Percentiles rank a stretch among this genome's conserved stretches.
Evolutionary conservation across 2,797 vertebrate species (phyloP).

Genomic region (Chiloscyllium punctatum): DNA sequence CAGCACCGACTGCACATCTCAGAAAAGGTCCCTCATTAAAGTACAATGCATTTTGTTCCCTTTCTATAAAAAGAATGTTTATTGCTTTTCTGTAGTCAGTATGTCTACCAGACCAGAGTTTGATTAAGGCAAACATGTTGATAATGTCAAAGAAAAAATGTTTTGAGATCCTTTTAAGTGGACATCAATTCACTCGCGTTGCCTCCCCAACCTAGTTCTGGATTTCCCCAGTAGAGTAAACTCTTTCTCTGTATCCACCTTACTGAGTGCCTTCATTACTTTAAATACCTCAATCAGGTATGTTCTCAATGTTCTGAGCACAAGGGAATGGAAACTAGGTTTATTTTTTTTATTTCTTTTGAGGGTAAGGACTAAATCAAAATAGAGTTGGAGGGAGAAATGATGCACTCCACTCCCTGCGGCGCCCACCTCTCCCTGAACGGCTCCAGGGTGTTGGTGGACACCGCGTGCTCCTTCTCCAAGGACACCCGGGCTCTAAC

Average conservation of each 20-base stretch:
- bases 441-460: too few species aligned
- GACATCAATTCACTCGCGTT: background rate
- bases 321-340: background rate
- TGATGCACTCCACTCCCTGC: too few species aligned
- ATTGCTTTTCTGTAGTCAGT: background rate
- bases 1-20: background rate
- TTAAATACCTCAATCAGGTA: background rate
- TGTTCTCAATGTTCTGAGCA: background rate
- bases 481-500: too few species aligned
- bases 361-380: too few species aligned
- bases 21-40: background rate
- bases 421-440: too few species aligned
- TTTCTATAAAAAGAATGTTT: background rate
- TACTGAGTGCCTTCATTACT: background rate
- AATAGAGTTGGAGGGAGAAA: too few species aligned
- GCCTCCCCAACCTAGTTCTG: background rate
- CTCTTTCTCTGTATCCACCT: background rate
- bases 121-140: background rate
- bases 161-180: background rate
- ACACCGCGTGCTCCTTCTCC: too few species aligned
- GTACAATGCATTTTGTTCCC: background rate
- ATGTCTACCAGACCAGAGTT: background rate
- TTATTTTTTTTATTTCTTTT: too few species aligned
- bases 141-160: background rate
- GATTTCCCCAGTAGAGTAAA: background rate